phyloP scores from a whole-genome alignment of 2,797 vertebrate species.

The Melanotaenia pygmaea region DNA sequence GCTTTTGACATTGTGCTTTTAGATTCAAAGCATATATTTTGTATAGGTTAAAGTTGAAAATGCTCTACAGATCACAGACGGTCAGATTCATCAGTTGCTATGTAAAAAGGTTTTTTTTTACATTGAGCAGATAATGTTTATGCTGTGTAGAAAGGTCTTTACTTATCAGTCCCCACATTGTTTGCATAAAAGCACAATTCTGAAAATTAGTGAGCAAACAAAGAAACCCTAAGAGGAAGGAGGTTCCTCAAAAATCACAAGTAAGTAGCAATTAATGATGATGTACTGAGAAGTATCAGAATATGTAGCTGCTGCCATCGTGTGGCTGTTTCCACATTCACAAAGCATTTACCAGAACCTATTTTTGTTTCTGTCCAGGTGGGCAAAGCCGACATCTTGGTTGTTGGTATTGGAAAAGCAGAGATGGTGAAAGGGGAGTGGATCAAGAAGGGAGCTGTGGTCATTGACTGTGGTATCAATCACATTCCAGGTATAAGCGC shows the following conservation, averaged over 20 bases:
- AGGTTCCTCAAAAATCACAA: not conserved
- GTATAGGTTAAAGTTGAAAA: too few species aligned
- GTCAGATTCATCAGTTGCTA: too few species aligned
- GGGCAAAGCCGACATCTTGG: slow-evolving; percentile 93
- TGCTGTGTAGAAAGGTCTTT: not conserved
- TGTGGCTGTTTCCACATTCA: not conserved
- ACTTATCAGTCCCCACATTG: not conserved
- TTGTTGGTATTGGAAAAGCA: slow-evolving; percentile 93
- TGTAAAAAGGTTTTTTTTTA: not conserved
- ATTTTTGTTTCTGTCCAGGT: slow-evolving; percentile 79
- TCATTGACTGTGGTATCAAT: slow-evolving; percentile 99
- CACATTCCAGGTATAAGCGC: slow-evolving; percentile 86
- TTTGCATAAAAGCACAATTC: not conserved
- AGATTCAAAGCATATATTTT: too few species aligned
- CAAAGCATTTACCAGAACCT: not conserved
- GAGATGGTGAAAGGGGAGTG: slow-evolving; percentile 97
- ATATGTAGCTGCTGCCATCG: slow-evolving; percentile 17
- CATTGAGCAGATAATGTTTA: not conserved
- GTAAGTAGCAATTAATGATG: not conserved
- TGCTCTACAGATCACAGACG: too few species aligned
- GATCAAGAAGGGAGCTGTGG: slow-evolving; percentile 95
- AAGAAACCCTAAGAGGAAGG: not conserved
- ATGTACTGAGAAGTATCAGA: not conserved
- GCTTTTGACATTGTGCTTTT: not conserved
- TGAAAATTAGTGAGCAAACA: not conserved